Percentiles rank a stretch among this genome's conserved stretches.
Conservation (phyloP, 2,888 invertebrate species). For the Augochlorella aurata region DNA sequence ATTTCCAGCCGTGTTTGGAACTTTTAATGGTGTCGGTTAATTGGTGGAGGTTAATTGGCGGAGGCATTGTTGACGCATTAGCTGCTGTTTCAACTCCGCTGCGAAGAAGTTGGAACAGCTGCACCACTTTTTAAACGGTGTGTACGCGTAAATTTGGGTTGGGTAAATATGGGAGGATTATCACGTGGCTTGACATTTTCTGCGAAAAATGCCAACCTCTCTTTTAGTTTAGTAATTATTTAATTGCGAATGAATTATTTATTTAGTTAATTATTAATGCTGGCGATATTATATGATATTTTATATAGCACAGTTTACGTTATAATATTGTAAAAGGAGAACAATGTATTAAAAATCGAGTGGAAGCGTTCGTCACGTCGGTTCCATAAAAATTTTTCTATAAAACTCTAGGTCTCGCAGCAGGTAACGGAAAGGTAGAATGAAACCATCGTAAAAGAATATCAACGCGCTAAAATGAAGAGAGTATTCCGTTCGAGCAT, state of each 20-base stretch:
- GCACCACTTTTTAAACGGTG: not conserved
- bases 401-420: too few species aligned
- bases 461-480: constrained; percentile 9
- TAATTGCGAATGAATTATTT: too few species aligned
- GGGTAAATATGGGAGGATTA: not conserved
- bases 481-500: constrained; percentile 9
- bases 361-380: too few species aligned
- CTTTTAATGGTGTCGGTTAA: constrained; percentile 12
- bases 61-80: not conserved
- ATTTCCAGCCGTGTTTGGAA: constrained; percentile 7
- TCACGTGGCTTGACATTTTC: too few species aligned
- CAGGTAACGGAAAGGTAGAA: not conserved
- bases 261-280: too few species aligned
- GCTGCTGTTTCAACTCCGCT: not conserved
- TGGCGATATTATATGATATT: too few species aligned
- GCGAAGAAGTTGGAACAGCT: not conserved
- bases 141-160: not conserved
- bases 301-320: too few species aligned
- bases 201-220: too few species aligned
- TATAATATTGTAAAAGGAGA: too few species aligned
- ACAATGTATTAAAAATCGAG: too few species aligned
- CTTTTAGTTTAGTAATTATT: too few species aligned
- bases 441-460: not conserved
- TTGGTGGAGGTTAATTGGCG: not conserved
- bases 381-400: too few species aligned